Percentiles rank a stretch among this genome's conserved stretches.
Evolutionary conservation across 2,888 invertebrate genomes (phyloP).

Genomic region (Zygogramma bicolorata): DNA sequence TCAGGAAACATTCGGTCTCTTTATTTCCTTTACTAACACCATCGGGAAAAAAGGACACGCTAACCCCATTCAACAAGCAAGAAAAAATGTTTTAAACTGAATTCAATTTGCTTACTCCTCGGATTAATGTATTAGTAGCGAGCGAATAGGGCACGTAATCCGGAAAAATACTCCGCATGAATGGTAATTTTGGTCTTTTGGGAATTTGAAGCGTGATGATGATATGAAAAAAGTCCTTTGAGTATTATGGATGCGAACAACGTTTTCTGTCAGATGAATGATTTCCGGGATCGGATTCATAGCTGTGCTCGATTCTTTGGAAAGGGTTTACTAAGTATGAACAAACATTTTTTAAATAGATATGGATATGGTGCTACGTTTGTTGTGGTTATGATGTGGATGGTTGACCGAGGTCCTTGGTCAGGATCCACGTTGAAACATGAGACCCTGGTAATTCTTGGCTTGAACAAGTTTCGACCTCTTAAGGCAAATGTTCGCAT

Average conservation of each 20-base stretch:
- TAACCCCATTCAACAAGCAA: background rate
- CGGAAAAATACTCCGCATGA: constrained; percentile 5
- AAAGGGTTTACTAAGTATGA: background rate
- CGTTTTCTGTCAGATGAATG: background rate
- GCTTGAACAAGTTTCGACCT: too few species aligned
- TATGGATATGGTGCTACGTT: too few species aligned
- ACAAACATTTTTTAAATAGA: too few species aligned
- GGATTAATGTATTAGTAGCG: background rate
- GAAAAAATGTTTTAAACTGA: background rate
- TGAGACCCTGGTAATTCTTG: too few species aligned
- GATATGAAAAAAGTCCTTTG: constrained; percentile 1
- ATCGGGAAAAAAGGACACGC: background rate
- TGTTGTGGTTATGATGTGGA: too few species aligned
- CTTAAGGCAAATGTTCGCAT: too few species aligned
- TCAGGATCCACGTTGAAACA: too few species aligned
- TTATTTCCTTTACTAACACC: background rate
- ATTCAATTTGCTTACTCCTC: background rate
- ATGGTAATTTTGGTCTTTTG: background rate
- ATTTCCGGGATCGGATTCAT: background rate
- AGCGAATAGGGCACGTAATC: background rate
- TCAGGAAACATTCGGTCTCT: background rate
- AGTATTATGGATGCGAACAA: background rate
- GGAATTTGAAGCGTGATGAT: background rate
- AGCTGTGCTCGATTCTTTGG: background rate
- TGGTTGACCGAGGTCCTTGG: too few species aligned